Evolutionary conservation across 2,888 invertebrate genomes (phyloP).

Genomic region (Acheta domesticus): DNA sequence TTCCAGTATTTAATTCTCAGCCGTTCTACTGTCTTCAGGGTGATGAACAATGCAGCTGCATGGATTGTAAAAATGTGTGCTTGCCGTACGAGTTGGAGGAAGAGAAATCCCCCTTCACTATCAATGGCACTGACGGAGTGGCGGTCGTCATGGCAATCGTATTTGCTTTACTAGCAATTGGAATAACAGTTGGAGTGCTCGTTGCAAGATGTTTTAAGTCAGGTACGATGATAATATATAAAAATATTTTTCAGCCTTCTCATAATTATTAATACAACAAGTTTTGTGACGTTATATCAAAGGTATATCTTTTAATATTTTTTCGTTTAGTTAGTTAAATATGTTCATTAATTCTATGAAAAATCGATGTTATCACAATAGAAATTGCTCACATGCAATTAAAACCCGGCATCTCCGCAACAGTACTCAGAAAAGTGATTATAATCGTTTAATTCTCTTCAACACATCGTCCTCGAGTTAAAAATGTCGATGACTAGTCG

Average conservation of each 20-base stretch:
- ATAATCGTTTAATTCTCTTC: too few relatives aligned
- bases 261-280: background rate
- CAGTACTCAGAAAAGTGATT: too few relatives aligned
- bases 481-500: too few relatives aligned
- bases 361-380: too few relatives aligned
- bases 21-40: background rate
- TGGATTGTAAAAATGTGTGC: conserved; percentile 68
- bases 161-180: conserved; percentile 52
- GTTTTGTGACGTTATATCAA: background rate
- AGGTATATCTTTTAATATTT: too few relatives aligned
- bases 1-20: too few relatives aligned
- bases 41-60: conserved; percentile 63
- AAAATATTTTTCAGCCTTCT: background rate
- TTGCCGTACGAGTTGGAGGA: conserved; percentile 46
- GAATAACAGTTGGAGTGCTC: conserved; percentile 39
- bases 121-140: conserved; percentile 60
- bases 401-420: background rate
- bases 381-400: too few relatives aligned
- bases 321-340: too few relatives aligned
- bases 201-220: background rate
- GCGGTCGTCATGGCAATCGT: conserved; percentile 61
- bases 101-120: conserved; percentile 51
- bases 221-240: background rate
- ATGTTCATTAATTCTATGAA: too few relatives aligned
- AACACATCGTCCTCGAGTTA: too few relatives aligned